Evolutionary conservation across 2,797 vertebrate genomes (phyloP).

Genomic region (Falco berigora): DNA sequence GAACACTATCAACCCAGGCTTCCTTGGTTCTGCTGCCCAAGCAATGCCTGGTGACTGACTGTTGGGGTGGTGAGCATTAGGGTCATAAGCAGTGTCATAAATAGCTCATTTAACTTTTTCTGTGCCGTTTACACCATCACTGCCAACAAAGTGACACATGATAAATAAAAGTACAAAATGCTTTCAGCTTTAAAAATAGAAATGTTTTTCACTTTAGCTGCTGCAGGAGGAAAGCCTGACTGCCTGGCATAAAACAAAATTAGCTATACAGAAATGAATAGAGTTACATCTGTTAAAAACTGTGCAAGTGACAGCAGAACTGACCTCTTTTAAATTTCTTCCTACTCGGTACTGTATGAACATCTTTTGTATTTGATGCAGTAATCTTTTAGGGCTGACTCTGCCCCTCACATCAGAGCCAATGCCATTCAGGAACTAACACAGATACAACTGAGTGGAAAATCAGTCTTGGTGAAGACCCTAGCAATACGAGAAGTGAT

Average conservation of each 20-base stretch:
- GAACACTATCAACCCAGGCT: not conserved
- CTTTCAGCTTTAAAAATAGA: constrained; percentile 39
- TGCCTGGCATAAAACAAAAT: not conserved
- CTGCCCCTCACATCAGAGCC: not conserved
- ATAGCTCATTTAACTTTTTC: not conserved
- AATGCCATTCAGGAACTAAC: not conserved
- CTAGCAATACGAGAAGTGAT: fast-evolving
- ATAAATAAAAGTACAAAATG: constrained; percentile 23
- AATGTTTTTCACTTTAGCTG: not conserved
- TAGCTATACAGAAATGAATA: not conserved
- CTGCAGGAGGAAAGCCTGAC: not conserved
- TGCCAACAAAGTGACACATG: not conserved
- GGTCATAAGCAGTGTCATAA: not conserved
- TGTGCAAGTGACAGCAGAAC: not conserved
- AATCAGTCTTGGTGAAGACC: not conserved
- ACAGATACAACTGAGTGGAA: not conserved
- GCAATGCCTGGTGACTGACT: not conserved
- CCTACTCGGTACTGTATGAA: not conserved
- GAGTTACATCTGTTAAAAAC: not conserved
- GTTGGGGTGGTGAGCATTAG: not conserved
- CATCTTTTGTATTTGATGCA: not conserved
- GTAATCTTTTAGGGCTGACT: not conserved
- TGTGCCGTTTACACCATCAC: not conserved
- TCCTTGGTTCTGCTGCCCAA: not conserved
- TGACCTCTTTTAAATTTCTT: not conserved